phyloP scores from a whole-genome alignment of 2,888 invertebrate species.

The Serrognathus titanus region DNA sequence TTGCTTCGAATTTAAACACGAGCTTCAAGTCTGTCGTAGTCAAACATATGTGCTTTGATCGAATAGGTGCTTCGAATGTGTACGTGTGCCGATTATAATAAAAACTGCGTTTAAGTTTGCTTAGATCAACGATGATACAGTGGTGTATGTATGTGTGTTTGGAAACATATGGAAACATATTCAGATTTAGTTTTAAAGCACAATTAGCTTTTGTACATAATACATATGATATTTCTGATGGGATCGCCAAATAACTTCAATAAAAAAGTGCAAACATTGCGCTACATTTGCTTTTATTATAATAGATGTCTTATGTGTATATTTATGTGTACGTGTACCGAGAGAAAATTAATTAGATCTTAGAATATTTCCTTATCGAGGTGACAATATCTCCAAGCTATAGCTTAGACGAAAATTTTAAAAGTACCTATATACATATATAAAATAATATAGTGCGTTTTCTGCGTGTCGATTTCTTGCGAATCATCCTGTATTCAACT shows the following conservation, averaged over 20 bases:
- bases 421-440: background rate
- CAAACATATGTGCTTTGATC: too few species aligned
- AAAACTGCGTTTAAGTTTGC: background rate
- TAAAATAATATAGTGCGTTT: background rate
- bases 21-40: too few species aligned
- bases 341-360: constrained; percentile 1
- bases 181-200: too few species aligned
- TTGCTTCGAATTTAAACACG: background rate
- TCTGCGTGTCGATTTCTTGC: background rate
- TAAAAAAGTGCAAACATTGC: too few species aligned
- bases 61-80: too few species aligned
- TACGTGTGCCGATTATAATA: background rate
- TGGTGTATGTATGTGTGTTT: too few species aligned
- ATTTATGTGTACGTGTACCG: background rate
- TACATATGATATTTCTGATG: too few species aligned
- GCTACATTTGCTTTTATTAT: too few species aligned
- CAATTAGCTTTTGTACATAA: too few species aligned
- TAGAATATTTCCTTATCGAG: constrained; percentile 6
- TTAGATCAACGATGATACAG: background rate
- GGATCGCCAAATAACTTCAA: too few species aligned
- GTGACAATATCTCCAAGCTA: constrained; percentile 9
- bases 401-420: background rate
- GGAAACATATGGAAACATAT: too few species aligned
- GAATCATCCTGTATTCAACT: background rate
- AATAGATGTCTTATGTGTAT: background rate